phyloP scores from a whole-genome alignment of 2,888 invertebrate species.

The Hylaea fasciaria region DNA sequence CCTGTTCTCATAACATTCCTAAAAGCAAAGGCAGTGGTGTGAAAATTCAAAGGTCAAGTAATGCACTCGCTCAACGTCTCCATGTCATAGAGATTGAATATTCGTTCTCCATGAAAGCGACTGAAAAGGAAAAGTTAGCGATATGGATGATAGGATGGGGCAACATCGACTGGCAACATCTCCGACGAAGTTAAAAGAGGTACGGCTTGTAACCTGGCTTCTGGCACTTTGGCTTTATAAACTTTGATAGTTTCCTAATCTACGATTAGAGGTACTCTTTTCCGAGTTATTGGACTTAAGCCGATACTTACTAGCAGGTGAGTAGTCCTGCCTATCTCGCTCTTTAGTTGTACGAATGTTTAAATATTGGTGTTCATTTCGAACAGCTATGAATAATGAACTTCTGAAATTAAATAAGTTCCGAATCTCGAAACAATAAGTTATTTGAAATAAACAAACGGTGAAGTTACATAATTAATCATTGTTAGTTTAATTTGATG shows the following conservation, averaged over 20 bases:
- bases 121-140: slow-evolving; percentile 58
- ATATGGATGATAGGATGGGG: slow-evolving; percentile 63
- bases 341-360: neutral
- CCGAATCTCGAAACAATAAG: slow-evolving; percentile 51
- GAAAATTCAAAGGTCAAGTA: slow-evolving; percentile 40
- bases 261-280: neutral
- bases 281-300: too few species aligned
- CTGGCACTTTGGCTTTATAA: slow-evolving; percentile 53
- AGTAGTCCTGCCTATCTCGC: too few species aligned
- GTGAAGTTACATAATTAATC: slow-evolving; percentile 54
- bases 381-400: slow-evolving; percentile 64
- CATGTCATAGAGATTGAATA: slow-evolving; percentile 64
- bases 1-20: slow-evolving; percentile 14
- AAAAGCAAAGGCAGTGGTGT: slow-evolving; percentile 31
- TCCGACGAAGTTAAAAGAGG: slow-evolving; percentile 55
- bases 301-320: slow-evolving; percentile 7
- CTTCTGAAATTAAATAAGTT: slow-evolving; percentile 66
- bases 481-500: slow-evolving; percentile 40
- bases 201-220: slow-evolving; percentile 54
- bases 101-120: slow-evolving; percentile 52
- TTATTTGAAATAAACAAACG: slow-evolving; percentile 58
- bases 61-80: slow-evolving; percentile 49
- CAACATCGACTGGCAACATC: slow-evolving; percentile 69
- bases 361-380: slow-evolving; percentile 17
- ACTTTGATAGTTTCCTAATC: slow-evolving; percentile 49